Evolutionary conservation across 2,888 invertebrate species (phyloP).

Genomic region (Brachyptera putata): DNA sequence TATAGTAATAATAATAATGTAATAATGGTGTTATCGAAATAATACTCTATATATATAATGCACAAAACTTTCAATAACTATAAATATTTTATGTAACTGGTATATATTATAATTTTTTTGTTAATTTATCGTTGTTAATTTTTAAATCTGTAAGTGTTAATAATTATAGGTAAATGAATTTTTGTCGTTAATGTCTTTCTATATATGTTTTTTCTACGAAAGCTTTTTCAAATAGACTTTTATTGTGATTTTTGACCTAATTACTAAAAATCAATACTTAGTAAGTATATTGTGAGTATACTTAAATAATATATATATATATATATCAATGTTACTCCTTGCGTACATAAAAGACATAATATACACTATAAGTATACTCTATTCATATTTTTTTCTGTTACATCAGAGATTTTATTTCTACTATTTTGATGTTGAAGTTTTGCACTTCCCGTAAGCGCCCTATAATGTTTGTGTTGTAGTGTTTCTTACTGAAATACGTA

Average conservation of each 20-base stretch:
- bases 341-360: conserved; percentile 22
- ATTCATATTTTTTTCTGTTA: conserved; percentile 20
- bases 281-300: conserved; percentile 2
- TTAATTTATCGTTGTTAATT: conserved; percentile 21
- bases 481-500: conserved; percentile 32
- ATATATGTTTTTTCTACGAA: conserved; percentile 31
- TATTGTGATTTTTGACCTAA: conserved; percentile 23
- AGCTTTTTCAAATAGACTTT: conserved; percentile 29
- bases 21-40: conserved; percentile 24
- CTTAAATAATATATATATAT: conserved; percentile 9
- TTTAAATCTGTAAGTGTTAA: conserved; percentile 15
- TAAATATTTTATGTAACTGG: conserved; percentile 19
- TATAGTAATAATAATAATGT: conserved; percentile 13
- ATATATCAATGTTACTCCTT: conserved; percentile 28
- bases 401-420: conserved; percentile 17
- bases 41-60: conserved; percentile 26
- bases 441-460: conserved; percentile 30
- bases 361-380: conserved; percentile 17
- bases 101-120: conserved; percentile 21
- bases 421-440: conserved; percentile 22
- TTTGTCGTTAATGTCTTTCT: conserved; percentile 26
- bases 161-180: no score
- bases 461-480: conserved; percentile 31
- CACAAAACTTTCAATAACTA: conserved; percentile 28
- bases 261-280: conserved; percentile 20